Evolutionary conservation across 2,888 invertebrate genomes (phyloP), one percentile per base, ranked within the genome.

Genomic region (Drosophila tanythrix): DNA sequence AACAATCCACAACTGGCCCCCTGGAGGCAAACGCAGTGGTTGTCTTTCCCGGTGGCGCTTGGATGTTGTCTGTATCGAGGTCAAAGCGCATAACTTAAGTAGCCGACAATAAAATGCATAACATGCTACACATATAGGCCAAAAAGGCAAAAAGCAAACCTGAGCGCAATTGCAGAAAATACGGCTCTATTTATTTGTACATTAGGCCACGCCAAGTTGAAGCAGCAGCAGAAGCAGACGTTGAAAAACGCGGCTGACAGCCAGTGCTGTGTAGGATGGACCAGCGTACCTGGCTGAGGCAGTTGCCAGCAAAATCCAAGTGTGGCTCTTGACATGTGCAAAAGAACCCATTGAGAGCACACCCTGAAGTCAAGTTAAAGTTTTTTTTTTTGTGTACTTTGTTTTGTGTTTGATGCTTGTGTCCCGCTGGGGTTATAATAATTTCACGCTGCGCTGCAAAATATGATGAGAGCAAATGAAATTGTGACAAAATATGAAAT

Each of bases 41-140:
- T 40, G 61, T 13, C 25, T 33, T 8, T 18, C 25, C 31, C 13
- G 8, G 31, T 31, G 69, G 18, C 15, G 31, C 48, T 51, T 61
- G 64, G 55, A 48, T 59, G 82, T 74, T 81, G 76, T 76, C 81
- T 82, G 82, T 77, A 87, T 89, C 68, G 89, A 87, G 88, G 88
- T 88, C 88, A 88, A 89, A 90, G 88, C 79, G 86, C 81, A 89
- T 81, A 79, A 85, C 90, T 89, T 86, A 90, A 89, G 90, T 89
- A 84, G 90, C 89, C 84, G 88, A 86, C 88, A 89, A 89, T 89
- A 89, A 89, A 89, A 88, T 90, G 84, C 90, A 86, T 83, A 84
- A 78, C 84, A 81, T 79, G 82, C 70, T 74, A 59, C 60, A 74
- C 76, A 63, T 36, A 70, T 68, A 70, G 65, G 50, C 61, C 76